These are phyloP conservation scores for Rhimphoctona megacephalus DNA, from an alignment of 2,888 invertebrate species.

Conservation along the genomic window DNA sequence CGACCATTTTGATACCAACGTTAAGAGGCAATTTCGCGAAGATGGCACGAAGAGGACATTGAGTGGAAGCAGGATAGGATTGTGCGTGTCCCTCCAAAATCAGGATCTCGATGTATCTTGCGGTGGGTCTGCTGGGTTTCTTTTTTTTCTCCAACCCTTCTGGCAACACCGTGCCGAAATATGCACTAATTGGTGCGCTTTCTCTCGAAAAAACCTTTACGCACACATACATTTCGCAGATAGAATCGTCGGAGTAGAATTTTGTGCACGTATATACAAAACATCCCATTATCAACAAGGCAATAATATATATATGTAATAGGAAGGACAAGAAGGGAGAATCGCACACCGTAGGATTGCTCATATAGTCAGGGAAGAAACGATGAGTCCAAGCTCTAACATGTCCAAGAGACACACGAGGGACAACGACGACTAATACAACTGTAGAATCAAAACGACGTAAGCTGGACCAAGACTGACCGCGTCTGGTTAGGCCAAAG, in stretches of 20 bases:
- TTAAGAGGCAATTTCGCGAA: conserved; percentile 12
- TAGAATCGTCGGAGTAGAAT: conserved; percentile 54
- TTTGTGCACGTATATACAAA: conserved; percentile 11
- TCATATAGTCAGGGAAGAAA: conserved; percentile 18
- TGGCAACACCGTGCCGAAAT: conserved; percentile 80
- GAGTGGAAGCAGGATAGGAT: background rate
- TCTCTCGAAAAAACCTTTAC: conserved; percentile 58
- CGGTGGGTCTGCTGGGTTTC: conserved; percentile 26
- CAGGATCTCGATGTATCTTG: conserved; percentile 33
- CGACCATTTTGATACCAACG: background rate
- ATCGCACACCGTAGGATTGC: conserved; percentile 8
- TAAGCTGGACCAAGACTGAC: conserved; percentile 59
- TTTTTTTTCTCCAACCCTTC: conserved; percentile 11
- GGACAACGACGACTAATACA: conserved; percentile 52
- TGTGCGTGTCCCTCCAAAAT: conserved; percentile 47
- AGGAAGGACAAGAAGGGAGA: background rate
- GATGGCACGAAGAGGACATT: conserved; percentile 19
- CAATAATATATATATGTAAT: conserved; percentile 19
- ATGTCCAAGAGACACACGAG: conserved; percentile 55
- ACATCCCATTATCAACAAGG: conserved; percentile 1
- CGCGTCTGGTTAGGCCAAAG: conserved; percentile 45
- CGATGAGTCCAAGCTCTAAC: conserved; percentile 41
- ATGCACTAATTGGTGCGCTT: conserved; percentile 84
- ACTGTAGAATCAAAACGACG: conserved; percentile 33
- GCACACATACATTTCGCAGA: conserved; percentile 59